Evolutionary conservation across 1,140 invertebrate genomes (phyloP), one percentile per base, ranked within the genome.

Genomic region (Adoxophyes honmai): DNA sequence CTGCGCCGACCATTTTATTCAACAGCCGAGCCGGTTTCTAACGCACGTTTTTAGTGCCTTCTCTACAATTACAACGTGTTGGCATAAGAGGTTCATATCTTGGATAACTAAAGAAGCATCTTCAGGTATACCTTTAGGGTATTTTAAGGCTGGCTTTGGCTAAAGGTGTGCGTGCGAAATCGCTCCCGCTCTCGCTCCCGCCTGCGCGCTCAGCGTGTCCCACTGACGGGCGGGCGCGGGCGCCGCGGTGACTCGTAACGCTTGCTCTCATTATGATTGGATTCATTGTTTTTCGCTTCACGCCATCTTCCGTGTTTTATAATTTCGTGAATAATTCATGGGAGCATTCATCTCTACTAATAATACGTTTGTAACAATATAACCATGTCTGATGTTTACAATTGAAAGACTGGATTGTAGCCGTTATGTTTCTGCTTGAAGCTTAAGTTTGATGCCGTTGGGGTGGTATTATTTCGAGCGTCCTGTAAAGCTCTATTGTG

Each of bases 271-370:
- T 64, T 64, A 59, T 62, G 59, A 68, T 64, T 68, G 62, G 57
- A 64, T 68, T 68, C 62, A 64, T 68, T 68, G 66, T 68, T 64
- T 68, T 64, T 53, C 66, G 66, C 59, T 68, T 68, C 62, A 68
- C 62, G 62, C 66, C 57, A 56, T 37, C 58, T 56, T 38, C 59
- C 48, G 39, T 59, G 52, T 64, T 64, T 64, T 62, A 62, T 62
- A 64, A 64, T 68, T 62, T 64, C 39, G 52, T 65, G 62, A 64
- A 68, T 68, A 60, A 68, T 64, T 68, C 66, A 68, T 61, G 57
- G 55, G 51, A 42, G 33, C 55, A 54, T 64, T 61, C 36, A 37
- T 55, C 51, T 55, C 59, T 59, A 48, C 54, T 60, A 66, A 66
- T 39, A 36, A 37, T 36, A 35, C 34, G 21, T 21, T 16, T 38